Evolutionary conservation across 2,113 vertebrate genomes (phyloP).

Genomic region (Gyps fulvus): DNA sequence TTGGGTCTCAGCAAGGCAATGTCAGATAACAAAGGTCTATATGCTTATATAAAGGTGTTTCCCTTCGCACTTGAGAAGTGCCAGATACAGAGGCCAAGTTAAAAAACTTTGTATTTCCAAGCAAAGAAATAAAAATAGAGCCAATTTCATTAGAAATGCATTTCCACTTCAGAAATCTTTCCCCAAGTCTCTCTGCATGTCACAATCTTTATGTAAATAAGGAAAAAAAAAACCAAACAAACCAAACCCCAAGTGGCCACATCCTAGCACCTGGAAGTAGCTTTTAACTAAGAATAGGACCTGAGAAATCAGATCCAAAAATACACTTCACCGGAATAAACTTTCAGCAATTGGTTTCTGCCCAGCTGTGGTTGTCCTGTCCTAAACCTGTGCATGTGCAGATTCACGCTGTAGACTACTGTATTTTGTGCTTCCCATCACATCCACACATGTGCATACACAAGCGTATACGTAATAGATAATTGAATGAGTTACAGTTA

Average conservation of each 20-base stretch:
- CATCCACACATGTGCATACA: neutral
- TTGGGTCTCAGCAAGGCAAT: neutral
- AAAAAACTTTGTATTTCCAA: neutral
- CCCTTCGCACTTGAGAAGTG: neutral
- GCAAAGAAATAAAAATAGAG: neutral
- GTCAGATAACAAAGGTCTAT: neutral
- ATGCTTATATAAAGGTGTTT: neutral
- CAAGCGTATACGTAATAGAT: rapidly evolving
- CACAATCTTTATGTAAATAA: neutral
- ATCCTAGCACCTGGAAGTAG: neutral
- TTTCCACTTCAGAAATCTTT: neutral
- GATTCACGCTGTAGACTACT: rapidly evolving
- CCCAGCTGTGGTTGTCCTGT: neutral
- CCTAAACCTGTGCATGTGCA: neutral
- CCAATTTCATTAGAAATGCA: neutral
- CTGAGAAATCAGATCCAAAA: neutral
- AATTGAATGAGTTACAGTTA: neutral
- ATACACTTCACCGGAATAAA: neutral
- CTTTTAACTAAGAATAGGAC: neutral
- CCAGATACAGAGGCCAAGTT: neutral
- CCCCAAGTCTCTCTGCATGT: neutral
- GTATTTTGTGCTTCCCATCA: neutral
- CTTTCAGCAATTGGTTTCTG: neutral
- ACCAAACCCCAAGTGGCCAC: neutral
- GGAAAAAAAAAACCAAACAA: neutral